Conservation (phyloP, 2,888 invertebrate genomes). For the Acrobasis repandana region DNA sequence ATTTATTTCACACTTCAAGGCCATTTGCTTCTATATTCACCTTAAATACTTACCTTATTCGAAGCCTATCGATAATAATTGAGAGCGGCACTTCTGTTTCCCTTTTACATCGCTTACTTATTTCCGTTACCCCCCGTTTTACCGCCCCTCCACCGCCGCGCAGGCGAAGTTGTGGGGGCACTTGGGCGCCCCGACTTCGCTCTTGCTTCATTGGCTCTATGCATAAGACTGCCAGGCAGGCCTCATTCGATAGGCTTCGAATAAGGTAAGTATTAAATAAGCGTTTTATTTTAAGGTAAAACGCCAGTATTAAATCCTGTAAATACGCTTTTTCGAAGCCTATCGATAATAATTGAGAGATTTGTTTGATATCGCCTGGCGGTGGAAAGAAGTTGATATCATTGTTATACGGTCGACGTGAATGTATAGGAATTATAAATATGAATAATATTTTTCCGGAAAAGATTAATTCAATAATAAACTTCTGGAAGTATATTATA, state of each 20-base stretch:
- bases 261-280: conserved; percentile 6
- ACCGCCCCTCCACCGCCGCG: not conserved
- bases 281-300: conserved; percentile 6
- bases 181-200: conserved; percentile 1
- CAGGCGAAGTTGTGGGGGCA: conserved; percentile 1
- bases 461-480: not conserved
- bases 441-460: too few relatives aligned
- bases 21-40: too few relatives aligned
- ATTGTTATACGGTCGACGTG: too few relatives aligned
- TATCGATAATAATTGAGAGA: not conserved
- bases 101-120: too few relatives aligned
- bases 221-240: too few relatives aligned
- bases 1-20: too few relatives aligned
- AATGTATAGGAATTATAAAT: too few relatives aligned
- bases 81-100: too few relatives aligned
- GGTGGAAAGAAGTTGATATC: too few relatives aligned
- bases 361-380: too few relatives aligned
- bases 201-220: not conserved
- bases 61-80: too few relatives aligned
- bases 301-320: conserved; percentile 1
- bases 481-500: not conserved
- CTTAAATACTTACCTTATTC: too few relatives aligned
- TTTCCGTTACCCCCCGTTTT: not conserved
- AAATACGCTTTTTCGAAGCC: not conserved
- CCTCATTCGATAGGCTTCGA: not conserved